Percentiles rank a stretch among this genome's conserved stretches.
These are phyloP conservation scores for Etheostoma nigrum DNA, from an alignment of 2,797 vertebrate genomes.

Conservation along the genomic window DNA sequence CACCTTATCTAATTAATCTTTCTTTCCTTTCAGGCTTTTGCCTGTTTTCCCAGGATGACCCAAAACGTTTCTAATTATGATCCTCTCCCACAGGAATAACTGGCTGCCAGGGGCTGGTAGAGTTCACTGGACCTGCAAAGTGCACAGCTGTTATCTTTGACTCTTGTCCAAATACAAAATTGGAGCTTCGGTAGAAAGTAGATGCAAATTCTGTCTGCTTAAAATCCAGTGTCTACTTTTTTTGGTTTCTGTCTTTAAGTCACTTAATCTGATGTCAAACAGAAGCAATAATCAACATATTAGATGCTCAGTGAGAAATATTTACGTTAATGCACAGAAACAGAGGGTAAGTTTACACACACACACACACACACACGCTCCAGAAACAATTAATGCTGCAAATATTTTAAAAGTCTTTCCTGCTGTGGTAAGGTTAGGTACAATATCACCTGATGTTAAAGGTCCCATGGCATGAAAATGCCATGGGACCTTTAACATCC, in stretches of 20 bases:
- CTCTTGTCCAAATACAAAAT: conserved; percentile 93
- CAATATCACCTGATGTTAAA: neutral
- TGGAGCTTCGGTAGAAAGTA: conserved; percentile 85
- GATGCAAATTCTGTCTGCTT: conserved; percentile 85
- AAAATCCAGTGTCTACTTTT: conserved; percentile 56
- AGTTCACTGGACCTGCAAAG: conserved; percentile 94
- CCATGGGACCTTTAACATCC: too few species aligned
- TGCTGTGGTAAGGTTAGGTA: neutral
- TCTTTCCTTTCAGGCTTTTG: neutral
- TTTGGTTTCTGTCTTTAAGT: conserved; percentile 18
- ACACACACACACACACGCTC: neutral
- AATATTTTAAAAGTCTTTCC: conserved; percentile 3
- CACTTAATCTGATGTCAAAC: conserved; percentile 31
- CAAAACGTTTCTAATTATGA: conserved; percentile 93
- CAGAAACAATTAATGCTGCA: conserved; percentile 15
- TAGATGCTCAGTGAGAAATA: neutral
- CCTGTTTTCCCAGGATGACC: conserved; percentile 88
- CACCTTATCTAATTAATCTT: neutral
- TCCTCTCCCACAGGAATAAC: conserved; percentile 87
- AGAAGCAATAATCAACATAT: neutral
- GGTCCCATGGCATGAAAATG: too few species aligned
- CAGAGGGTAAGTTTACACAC: conserved; percentile 9
- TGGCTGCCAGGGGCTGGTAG: conserved; percentile 88
- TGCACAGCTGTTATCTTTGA: conserved; percentile 96
- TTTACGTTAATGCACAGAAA: conserved; percentile 25